Base-by-base conservation (phyloP, 2,797 vertebrate genomes). In the Anabacerthia variegaticeps region DNA sequence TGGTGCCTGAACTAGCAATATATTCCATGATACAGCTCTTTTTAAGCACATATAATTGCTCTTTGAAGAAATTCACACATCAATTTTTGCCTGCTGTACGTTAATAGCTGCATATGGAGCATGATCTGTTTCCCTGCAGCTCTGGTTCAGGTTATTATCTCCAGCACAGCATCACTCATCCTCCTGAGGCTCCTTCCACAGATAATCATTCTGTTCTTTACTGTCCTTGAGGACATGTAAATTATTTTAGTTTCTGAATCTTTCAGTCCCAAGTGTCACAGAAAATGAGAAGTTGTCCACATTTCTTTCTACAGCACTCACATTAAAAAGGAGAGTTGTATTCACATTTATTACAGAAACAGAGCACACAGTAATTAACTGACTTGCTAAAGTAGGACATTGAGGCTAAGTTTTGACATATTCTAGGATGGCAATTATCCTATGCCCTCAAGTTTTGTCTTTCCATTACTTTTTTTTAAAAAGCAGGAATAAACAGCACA, bases 361-460 rank as follows among this genome's bases (percentile, higher is more conserved):
- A 71, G 77, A 93, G 72, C 84, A 73, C 66, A 54, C 30, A 87
- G 46, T 92, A 91, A 94, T 95, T 96, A 90, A 89, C 68, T 87
- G 78, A 71, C 61, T 87, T 89, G 59, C 84, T 89, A 65, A 96
- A 96, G 91, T 92, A 96, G 93, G 86, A 85, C 93, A 91, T 37
- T 36, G 63, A 87, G 46, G 48, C 68, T 81, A 82, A 87, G 41
- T 91, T 93, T 95, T 89, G 84, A 59, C 27, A 59, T 56, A 37
- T 67, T 89, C n/a, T 74, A 85, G 68, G 61, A 77, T 71, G 48
- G 56, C 68, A 94, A 92, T 95, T 95, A 95, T 91, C 77, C 71
- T 65, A 27, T 80, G 78, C 81, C 92, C 86, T 89, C 81, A 89
- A 92, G 93, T 93, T 94, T 87, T 90, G 37, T 61, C 88, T 74